These are phyloP conservation scores for Cyprinodon diabolis DNA, from an alignment of 2,797 vertebrate genomes.

Conservation along the genomic window DNA sequence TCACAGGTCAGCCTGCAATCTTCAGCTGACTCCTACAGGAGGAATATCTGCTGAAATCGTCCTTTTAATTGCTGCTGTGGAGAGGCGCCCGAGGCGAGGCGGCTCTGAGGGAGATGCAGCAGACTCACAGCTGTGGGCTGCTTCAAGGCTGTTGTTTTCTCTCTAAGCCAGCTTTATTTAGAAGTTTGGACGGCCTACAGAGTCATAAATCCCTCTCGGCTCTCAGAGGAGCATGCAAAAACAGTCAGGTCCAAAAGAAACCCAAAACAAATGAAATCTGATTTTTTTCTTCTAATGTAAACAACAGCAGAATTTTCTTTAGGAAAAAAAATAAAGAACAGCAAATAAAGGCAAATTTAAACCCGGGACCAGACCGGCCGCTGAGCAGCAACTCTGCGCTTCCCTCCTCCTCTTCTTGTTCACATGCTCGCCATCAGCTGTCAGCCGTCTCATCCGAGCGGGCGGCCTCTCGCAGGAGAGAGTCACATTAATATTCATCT, in stretches of 20 bases:
- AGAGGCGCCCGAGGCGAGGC: slow-evolving; percentile 5
- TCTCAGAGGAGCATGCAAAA: slow-evolving; percentile 11
- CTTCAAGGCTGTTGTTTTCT: slow-evolving; percentile 1
- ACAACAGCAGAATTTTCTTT: neutral
- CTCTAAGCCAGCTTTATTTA: neutral
- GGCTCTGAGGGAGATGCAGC: slow-evolving; percentile 13
- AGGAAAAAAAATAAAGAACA: neutral
- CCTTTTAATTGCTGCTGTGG: slow-evolving; percentile 19
- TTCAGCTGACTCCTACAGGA: slow-evolving; percentile 22
- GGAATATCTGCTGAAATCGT: slow-evolving; percentile 7
- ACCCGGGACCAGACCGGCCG: neutral
- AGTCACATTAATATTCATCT: slow-evolving; percentile 59
- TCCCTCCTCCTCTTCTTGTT: slow-evolving; percentile 1
- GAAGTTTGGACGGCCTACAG: slow-evolving; percentile 10
- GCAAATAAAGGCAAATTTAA: neutral
- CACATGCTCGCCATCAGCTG: slow-evolving; percentile 44
- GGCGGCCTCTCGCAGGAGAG: slow-evolving; percentile 36
- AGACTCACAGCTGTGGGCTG: slow-evolving; percentile 7
- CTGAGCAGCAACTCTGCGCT: neutral
- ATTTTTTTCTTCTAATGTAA: neutral
- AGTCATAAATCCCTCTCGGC: slow-evolving; percentile 6
- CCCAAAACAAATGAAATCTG: slow-evolving; percentile 13
- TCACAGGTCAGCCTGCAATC: slow-evolving; percentile 21
- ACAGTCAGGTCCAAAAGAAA: slow-evolving; percentile 17
- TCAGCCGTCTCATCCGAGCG: slow-evolving; percentile 31